phyloP scores from a whole-genome alignment of 2,888 invertebrate genomes.

The Ernsta delagoae region DNA sequence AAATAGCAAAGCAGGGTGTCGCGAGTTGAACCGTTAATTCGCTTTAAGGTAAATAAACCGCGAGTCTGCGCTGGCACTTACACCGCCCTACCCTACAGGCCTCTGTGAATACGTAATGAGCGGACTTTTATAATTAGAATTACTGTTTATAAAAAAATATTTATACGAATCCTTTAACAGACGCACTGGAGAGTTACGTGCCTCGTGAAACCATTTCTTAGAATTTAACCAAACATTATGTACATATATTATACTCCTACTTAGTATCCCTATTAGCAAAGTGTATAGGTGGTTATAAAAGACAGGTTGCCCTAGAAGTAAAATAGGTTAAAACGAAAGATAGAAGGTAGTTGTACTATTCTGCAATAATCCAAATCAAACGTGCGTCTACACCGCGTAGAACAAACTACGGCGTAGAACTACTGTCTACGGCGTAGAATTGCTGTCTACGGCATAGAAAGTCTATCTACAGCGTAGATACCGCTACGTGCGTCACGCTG shows the following conservation, averaged over 20 bases:
- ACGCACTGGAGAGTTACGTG: background rate
- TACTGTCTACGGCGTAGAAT: background rate
- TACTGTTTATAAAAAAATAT: conserved; percentile 40
- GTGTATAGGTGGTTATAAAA: no score
- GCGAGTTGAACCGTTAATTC: conserved; percentile 54
- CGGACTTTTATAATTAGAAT: conserved; percentile 61
- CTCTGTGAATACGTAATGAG: conserved; percentile 66
- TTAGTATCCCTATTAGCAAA: no score
- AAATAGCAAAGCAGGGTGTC: conserved; percentile 55
- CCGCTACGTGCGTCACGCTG: background rate
- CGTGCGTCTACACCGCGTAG: background rate
- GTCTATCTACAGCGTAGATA: background rate
- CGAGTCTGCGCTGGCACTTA: conserved; percentile 54
- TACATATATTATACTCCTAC: no score
- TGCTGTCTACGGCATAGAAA: background rate
- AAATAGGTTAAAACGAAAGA: no score
- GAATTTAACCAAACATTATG: background rate
- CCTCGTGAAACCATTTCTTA: background rate
- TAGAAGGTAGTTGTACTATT: no score
- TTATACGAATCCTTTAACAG: conserved; percentile 26
- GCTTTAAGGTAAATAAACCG: conserved; percentile 64
- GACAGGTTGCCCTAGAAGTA: no score
- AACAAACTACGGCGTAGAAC: no score
- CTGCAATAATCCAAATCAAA: no score
- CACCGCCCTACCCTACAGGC: conserved; percentile 51